Conservation (phyloP, 2,113 vertebrate species). For the Balaenoptera acutorostrata region DNA sequence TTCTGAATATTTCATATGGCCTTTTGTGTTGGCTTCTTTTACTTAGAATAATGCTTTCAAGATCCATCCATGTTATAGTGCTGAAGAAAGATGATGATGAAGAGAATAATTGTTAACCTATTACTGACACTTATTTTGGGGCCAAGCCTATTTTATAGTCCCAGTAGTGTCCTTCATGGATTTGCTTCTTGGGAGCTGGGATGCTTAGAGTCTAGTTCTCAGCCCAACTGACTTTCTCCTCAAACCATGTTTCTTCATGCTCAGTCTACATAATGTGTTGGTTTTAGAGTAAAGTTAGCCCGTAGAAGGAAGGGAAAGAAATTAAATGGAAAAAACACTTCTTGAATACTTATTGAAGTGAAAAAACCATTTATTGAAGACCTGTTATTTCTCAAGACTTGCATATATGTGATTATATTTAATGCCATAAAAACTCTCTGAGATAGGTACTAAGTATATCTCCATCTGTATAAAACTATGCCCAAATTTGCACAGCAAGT, state of each 20-base stretch:
- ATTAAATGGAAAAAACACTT: background rate
- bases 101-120: background rate
- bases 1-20: background rate
- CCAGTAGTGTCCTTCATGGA: background rate
- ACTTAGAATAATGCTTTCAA: background rate
- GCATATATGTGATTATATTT: background rate
- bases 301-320: background rate
- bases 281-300: background rate
- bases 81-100: background rate
- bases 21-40: background rate
- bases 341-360: background rate
- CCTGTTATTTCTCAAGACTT: background rate
- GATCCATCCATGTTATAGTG: background rate
- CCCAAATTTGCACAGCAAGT: background rate
- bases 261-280: background rate
- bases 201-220: background rate
- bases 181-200: background rate
- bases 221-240: background rate
- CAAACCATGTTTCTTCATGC: background rate
- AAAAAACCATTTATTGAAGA: background rate
- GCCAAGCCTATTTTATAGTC: background rate
- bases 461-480: background rate
- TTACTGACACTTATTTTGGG: background rate
- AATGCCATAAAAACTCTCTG: background rate
- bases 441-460: background rate